Base-by-base conservation (phyloP, 1,140 invertebrate species). In the Mizuhopecten yessoensis region DNA sequence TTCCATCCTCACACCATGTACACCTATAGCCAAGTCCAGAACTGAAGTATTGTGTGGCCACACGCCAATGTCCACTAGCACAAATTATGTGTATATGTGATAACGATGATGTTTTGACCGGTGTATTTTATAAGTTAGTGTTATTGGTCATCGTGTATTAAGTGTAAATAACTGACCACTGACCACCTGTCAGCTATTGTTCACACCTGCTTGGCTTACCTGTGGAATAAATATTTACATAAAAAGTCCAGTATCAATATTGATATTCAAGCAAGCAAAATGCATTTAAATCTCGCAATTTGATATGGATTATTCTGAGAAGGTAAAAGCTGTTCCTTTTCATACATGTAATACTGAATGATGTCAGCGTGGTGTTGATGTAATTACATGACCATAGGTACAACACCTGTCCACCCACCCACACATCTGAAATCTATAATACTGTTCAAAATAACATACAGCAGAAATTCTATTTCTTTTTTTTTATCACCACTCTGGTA, bases 191-290 rank as follows among this genome's bases (percentile, higher is more conserved):
- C 17, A 17, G 23, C 20, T 10, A 15, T 49, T 23, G 20, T 23
- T 75, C 15, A 75, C 57, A 75, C 17, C n/a, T 75, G 57, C 23
- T 75, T n/a, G 57, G 57, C 57, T 29, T 9, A 49, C n/a, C 57
- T 75, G 57, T 75, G 5, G 20, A 49, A 49, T 23, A 29, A 75
- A n/a, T n/a, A 75, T 75, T 75, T 75, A 75, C 57, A 75, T 75
- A 75, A 75, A 75, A 75, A 75, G 57, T 75, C 29, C 17, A 75
- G n/a, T 75, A 75, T n/a, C n/a, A n/a, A 29, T 75, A 75, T 75
- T 75, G 23, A 75, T 75, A 75, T 29, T 29, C n/a, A 29, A 75
- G 57, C 23, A n/a, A 17, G n/a, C 11, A 15, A 17, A 75, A 75
- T 75, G 57, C 11, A 29, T 29, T 75, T 1, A 17, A n/a, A 75